Conservation (phyloP, 2,888 invertebrate species). For the Ophion obscuratus region DNA sequence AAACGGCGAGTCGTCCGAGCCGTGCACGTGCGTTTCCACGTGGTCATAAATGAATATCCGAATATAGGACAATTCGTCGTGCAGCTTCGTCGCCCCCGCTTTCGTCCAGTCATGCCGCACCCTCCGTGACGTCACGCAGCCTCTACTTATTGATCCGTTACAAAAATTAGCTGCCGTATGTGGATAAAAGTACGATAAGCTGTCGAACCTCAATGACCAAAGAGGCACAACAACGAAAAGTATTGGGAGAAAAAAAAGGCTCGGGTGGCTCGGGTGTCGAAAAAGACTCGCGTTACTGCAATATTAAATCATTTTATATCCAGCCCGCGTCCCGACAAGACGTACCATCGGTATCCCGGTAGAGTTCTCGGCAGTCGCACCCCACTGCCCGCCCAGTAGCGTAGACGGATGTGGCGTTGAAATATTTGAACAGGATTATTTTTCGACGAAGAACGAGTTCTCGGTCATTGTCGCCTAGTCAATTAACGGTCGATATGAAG, state of each 20-base stretch:
- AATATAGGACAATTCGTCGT: conserved; percentile 57
- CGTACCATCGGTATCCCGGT: conserved; percentile 1
- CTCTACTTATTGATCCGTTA: conserved; percentile 81
- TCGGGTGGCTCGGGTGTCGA: not conserved
- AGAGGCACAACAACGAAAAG: conserved; percentile 14
- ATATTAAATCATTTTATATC: conserved; percentile 43
- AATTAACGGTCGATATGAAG: too few relatives aligned
- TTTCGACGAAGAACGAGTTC: too few relatives aligned
- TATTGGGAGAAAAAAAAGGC: conserved; percentile 22
- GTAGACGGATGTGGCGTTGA: conserved; percentile 38
- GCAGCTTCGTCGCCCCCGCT: conserved; percentile 40
- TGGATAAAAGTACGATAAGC: conserved; percentile 46
- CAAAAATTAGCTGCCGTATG: conserved; percentile 73
- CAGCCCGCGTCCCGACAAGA: conserved; percentile 35
- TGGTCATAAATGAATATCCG: conserved; percentile 56
- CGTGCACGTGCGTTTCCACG: conserved; percentile 73
- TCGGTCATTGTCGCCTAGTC: too few relatives aligned
- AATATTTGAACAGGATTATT: not conserved
- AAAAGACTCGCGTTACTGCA: conserved; percentile 32
- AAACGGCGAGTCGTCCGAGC: not conserved
- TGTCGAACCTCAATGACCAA: conserved; percentile 27
- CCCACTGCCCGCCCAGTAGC: conserved; percentile 51
- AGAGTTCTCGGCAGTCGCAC: conserved; percentile 26
- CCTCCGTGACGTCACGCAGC: conserved; percentile 80
- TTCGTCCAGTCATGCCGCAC: conserved; percentile 75